Evolutionary conservation across 2,888 invertebrate species (phyloP), one percentile per base, ranked within the genome.

Genomic region (Anodontia alba): DNA sequence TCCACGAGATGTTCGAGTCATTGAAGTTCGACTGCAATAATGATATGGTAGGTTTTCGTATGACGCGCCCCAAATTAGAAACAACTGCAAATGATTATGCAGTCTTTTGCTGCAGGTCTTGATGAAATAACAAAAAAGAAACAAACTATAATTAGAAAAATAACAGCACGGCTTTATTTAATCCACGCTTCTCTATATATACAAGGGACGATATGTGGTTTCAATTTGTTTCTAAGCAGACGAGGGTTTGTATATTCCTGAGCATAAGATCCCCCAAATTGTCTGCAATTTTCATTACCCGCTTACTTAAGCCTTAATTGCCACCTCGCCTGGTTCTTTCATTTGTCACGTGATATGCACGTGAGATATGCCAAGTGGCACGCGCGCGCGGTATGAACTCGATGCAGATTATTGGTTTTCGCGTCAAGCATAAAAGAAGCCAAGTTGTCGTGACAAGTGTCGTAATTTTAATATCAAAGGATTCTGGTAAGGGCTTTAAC

Each of bases 261-360:
- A 62, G 15, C 33, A 62, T 62, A 62, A 62, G 20, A 20, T 17
- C 62, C 23, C 31, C 8, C 26, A 62, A 62, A 20, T 29, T 46
- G 66, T 82, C 86, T 86, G 86, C 67, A 77, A 77, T 81, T 73
- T 77, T 76, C 83, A 86, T 86, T 86, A 83, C 79, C 79, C 86
- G 83, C 83, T 78, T 83, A 86, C 83, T 86, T 83, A 73, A 80
- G 71, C 74, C 42, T 71, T 85, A 83, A 85, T 85, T 83, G 78
- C 74, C 70, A 68, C 31, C 51, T 79, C 86, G 86, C 77, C 86
- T 83, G 86, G 72, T 51, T 43, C 77, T 79, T 75, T 81, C 86
- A 79, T 73, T 75, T 73, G 67, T 54, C 81, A 80, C 83, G 81
- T 81, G 83, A 78, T 73, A 23, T 49, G 70, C 81, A 79, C 83